Evolutionary conservation across 2,113 vertebrate species (phyloP), one percentile per base, ranked within the genome.

Genomic region (Zapornia atra): DNA sequence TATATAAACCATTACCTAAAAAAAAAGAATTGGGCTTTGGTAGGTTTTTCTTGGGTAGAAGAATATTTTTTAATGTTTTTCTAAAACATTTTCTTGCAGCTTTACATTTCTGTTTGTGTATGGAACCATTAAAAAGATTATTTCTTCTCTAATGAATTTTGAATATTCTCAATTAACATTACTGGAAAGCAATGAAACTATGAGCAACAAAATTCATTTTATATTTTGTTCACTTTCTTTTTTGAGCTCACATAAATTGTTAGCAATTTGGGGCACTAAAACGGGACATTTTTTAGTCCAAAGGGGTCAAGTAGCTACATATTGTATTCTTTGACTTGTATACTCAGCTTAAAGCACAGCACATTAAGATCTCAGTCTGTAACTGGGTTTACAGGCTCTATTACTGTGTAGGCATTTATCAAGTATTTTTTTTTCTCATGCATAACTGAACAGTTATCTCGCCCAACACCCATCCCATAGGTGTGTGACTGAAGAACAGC

Each of bases 401-500:
- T 63, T 42, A 54, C 15, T 9, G 20, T 51, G 38, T 86, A 22
- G 31, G 4, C 2, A 1, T 65, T 50, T 73, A 38, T 82, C 56
- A 46, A 50, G 28, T 8, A 9, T 12, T 42, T 38, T 75, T 86
- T 73, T 60, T 36, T 6, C 42, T 86, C 0, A 0, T 21, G 51
- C 34, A 4, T 3, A 15, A 40, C 1, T 0, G 46, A 59, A 29
- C 21, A 48, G 59, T 42, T 85, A 22, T 53, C 21, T 68, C 75
- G 26, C 28, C 40, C 56, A 17, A 5, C 0, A 5, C 28, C 36
- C 25, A 51, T 48, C 69, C 16, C 28, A 12, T 0, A 2, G 6
- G 11, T 15, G 7, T 0, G 10, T 29, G 60, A 28, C 42, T 60
- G 80, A 16, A 7, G 50, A 44, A 28, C 0, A 0, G 11, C 11